phyloP scores from a whole-genome alignment of 2,888 invertebrate species.

The Lepidonotus clava region DNA sequence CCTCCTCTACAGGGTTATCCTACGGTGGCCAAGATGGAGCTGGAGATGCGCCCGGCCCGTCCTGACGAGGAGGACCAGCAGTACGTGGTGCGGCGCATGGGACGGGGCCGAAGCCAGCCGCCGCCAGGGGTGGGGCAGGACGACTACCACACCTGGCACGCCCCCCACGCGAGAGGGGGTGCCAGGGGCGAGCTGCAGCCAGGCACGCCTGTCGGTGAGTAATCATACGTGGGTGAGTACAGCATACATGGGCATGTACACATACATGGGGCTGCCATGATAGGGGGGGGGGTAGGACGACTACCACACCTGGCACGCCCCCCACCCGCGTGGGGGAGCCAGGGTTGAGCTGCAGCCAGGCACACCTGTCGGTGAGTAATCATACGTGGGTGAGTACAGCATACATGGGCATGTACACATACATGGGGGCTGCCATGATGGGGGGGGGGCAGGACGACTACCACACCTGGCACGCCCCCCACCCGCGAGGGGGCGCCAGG shows the following conservation, averaged over 20 bases:
- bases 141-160: conserved; percentile 52
- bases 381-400: neutral
- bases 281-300: neutral
- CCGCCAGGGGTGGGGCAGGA: conserved; percentile 6
- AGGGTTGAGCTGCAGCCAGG: neutral
- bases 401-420: too few relatives aligned
- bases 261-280: neutral
- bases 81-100: conserved; percentile 17
- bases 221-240: neutral
- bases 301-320: neutral
- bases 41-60: conserved; percentile 50
- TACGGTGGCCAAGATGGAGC: conserved; percentile 53
- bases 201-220: neutral
- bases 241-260: too few relatives aligned
- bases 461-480: neutral
- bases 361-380: neutral
- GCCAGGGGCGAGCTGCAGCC: conserved; percentile 8
- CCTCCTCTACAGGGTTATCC: neutral
- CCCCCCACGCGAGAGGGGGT: neutral
- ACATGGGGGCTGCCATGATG: too few relatives aligned
- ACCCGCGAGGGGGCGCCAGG: neutral
- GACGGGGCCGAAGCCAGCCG: neutral
- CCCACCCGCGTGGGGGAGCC: neutral
- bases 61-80: conserved; percentile 52
- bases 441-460: neutral